A percentile compares a stretch with the other conserved stretches of the same genome.
Evolutionary conservation across 2,797 vertebrate genomes (phyloP).

Genomic region (Sebastes trivittatus): DNA sequence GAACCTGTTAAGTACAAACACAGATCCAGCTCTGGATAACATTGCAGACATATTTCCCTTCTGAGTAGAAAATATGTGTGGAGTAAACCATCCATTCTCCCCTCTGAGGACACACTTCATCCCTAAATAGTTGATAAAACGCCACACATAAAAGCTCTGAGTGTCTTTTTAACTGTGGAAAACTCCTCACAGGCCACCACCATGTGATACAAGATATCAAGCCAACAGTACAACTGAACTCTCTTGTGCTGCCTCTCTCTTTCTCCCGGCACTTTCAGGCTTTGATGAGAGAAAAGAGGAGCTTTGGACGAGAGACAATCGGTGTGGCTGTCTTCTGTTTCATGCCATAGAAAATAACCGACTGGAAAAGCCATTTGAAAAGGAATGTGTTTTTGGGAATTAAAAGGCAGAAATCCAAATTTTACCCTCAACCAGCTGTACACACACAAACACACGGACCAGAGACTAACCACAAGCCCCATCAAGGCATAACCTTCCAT

Average conservation of each 20-base stretch:
- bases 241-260: slow-evolving; percentile 29
- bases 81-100: slow-evolving; percentile 1
- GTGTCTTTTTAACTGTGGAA: slow-evolving; percentile 37
- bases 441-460: slow-evolving; percentile 34
- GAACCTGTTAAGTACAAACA: slow-evolving; percentile 37
- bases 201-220: slow-evolving; percentile 34
- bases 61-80: slow-evolving; percentile 11
- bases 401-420: slow-evolving; percentile 46
- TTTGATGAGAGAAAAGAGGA: slow-evolving; percentile 66
- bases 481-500: slow-evolving; percentile 16
- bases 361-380: slow-evolving; percentile 59
- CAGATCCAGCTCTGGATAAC: slow-evolving; percentile 9
- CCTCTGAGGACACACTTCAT: slow-evolving; percentile 16
- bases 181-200: slow-evolving; percentile 29
- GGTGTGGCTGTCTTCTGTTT: slow-evolving; percentile 48
- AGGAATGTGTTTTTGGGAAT: slow-evolving; percentile 58
- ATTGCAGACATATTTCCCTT: slow-evolving; percentile 22
- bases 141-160: slow-evolving; percentile 10
- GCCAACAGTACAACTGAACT: slow-evolving; percentile 55
- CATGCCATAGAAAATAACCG: slow-evolving; percentile 55
- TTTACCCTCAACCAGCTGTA: slow-evolving; percentile 47
- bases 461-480: slow-evolving; percentile 20
- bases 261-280: slow-evolving; percentile 21
- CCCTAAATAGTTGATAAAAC: slow-evolving; percentile 23
- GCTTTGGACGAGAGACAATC: slow-evolving; percentile 49